Percentiles rank a stretch among this genome's conserved stretches.
Conservation (phyloP, 2,888 invertebrate species). For the Nemotelus pantherinus region DNA sequence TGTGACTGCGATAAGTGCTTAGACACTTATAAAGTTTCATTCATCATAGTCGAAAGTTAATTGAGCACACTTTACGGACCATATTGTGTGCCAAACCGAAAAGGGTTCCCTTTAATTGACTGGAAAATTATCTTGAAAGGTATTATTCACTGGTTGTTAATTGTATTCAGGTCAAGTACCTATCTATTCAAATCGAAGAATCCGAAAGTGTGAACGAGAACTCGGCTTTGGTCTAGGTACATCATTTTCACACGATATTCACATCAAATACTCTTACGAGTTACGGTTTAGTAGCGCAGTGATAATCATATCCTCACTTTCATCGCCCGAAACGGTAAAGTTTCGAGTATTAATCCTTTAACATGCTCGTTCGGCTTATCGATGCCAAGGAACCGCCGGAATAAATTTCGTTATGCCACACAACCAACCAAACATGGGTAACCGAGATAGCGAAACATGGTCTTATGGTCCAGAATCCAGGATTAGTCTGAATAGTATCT, state of each 20-base stretch:
- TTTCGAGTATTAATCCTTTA: constrained; percentile 36
- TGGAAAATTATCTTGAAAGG: constrained; percentile 25
- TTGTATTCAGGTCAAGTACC: neutral
- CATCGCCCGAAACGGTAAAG: constrained; percentile 28
- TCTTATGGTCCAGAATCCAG: neutral
- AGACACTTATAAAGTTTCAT: neutral
- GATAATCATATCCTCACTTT: constrained; percentile 26
- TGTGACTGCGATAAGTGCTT: neutral
- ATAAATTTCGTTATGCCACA: constrained; percentile 18
- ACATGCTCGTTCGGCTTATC: constrained; percentile 40
- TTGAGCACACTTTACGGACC: neutral
- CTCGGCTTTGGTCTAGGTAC: neutral
- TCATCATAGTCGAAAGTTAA: constrained; percentile 12
- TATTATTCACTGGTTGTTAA: constrained; percentile 28
- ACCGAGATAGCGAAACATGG: neutral
- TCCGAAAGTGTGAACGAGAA: neutral
- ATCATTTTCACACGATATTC: neutral
- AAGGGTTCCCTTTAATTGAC: constrained; percentile 19
- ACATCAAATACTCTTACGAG: neutral
- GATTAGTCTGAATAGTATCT: constrained; percentile 2
- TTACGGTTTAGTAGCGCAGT: neutral
- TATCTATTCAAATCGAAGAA: neutral
- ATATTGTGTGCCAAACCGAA: constrained; percentile 17
- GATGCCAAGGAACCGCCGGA: constrained; percentile 25
- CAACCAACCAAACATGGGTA: constrained; percentile 17